Evolutionary conservation across 2,888 invertebrate species (phyloP).

Genomic region (Auanema sp.): DNA sequence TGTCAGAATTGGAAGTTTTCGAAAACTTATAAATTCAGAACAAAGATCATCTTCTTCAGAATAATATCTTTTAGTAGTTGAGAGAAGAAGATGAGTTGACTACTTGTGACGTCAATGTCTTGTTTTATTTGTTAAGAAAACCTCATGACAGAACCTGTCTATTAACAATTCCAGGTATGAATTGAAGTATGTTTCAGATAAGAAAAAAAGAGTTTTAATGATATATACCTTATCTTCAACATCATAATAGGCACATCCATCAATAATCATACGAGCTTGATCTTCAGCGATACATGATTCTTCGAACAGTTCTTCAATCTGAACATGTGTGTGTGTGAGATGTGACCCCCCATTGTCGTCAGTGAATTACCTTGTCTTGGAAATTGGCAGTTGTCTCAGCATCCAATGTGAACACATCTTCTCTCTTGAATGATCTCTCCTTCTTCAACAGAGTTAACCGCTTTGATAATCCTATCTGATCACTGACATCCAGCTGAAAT

Average conservation of each 20-base stretch:
- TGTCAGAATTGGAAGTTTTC: background rate
- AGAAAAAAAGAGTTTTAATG: background rate
- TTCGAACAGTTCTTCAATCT: constrained; percentile 61
- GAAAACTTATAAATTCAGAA: no score
- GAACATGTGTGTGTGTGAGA: constrained; percentile 9
- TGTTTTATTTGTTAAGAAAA: no score
- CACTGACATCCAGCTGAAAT: constrained; percentile 51
- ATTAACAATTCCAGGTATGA: constrained; percentile 7
- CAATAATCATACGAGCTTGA: constrained; percentile 58
- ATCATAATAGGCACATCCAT: constrained; percentile 61
- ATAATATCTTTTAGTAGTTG: no score
- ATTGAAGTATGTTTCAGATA: background rate
- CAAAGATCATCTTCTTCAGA: no score
- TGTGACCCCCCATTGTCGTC: background rate
- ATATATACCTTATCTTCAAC: constrained; percentile 50
- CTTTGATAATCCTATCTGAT: constrained; percentile 53
- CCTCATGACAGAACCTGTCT: constrained; percentile 5
- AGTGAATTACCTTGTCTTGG: constrained; percentile 50
- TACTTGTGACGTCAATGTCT: no score
- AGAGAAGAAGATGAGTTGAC: no score
- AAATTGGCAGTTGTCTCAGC: constrained; percentile 57
- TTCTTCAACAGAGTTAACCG: constrained; percentile 57
- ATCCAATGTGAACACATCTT: constrained; percentile 62
- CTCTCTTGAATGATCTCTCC: constrained; percentile 57
- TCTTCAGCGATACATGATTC: constrained; percentile 54